Evolutionary conservation across 2,888 invertebrate species (phyloP).

Genomic region (Diaperis boleti): DNA sequence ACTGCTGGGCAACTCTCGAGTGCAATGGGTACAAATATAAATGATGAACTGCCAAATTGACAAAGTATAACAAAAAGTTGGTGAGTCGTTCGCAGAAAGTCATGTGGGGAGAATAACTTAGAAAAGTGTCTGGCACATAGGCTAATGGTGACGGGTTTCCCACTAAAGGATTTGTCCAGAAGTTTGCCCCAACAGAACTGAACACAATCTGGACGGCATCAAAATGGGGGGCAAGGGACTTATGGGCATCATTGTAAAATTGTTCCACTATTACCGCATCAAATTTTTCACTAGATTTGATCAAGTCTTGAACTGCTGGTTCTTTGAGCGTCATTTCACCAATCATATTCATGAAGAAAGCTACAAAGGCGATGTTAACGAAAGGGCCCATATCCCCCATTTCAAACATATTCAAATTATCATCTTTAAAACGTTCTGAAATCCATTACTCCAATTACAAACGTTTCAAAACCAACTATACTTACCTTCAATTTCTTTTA

Average conservation of each 20-base stretch:
- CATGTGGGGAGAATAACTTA: conserved; percentile 63
- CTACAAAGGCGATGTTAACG: conserved; percentile 3
- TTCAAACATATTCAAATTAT: not conserved
- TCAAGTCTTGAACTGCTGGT: conserved; percentile 13
- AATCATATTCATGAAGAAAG: not conserved
- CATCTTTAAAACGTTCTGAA: not conserved
- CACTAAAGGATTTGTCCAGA: conserved; percentile 65
- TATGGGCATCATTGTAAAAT: conserved; percentile 65
- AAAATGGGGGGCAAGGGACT: conserved; percentile 56
- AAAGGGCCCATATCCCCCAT: conserved; percentile 1
- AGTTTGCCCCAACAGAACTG: conserved; percentile 63
- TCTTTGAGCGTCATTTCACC: conserved; percentile 11
- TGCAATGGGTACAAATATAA: conserved; percentile 42
- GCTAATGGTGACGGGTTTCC: conserved; percentile 66
- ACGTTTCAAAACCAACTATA: not conserved
- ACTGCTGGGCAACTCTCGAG: conserved; percentile 49
- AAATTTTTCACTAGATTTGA: conserved; percentile 55
- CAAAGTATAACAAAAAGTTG: conserved; percentile 62
- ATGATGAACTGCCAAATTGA: conserved; percentile 1
- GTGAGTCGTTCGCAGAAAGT: conserved; percentile 68
- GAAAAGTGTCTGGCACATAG: conserved; percentile 66
- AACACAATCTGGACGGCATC: conserved; percentile 53
- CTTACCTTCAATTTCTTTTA: not conserved
- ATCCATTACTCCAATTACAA: not conserved
- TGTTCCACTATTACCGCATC: conserved; percentile 61